Percentiles rank a stretch among this genome's conserved stretches.
Conservation (phyloP, 2,888 invertebrate species). For the Galeopsomyia nigrocyanea region DNA sequence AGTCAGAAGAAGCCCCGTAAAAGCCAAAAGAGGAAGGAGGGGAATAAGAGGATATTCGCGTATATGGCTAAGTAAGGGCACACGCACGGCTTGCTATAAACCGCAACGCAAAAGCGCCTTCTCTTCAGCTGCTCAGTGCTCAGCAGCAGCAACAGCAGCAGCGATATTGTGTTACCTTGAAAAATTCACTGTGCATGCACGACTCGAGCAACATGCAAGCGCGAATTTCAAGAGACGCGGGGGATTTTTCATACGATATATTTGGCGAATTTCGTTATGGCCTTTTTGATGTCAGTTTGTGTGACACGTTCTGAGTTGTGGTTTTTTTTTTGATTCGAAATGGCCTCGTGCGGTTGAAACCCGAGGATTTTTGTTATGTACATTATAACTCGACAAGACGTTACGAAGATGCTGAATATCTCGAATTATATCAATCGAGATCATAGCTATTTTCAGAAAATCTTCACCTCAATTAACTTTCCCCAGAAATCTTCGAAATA, state of each 20-base stretch:
- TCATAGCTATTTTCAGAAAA: too few species aligned
- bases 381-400: too few species aligned
- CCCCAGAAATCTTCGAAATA: too few species aligned
- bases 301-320: neutral
- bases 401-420: too few species aligned
- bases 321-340: neutral
- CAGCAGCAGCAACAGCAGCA: too few species aligned
- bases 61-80: conserved; percentile 12
- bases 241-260: neutral
- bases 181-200: neutral
- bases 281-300: neutral
- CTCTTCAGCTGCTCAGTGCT: neutral
- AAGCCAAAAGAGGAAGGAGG: neutral
- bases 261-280: neutral
- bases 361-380: too few species aligned
- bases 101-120: neutral
- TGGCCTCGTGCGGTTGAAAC: neutral
- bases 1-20: conserved; percentile 1
- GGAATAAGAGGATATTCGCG: neutral
- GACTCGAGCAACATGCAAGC: neutral
- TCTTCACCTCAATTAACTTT: too few species aligned
- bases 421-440: too few species aligned
- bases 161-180: conserved; percentile 4
- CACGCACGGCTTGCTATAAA: neutral
- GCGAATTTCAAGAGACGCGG: neutral